phyloP scores from a whole-genome alignment of 30 jellyfish, hydroid and myxozoan genomes.

The Hydra vulgaris region DNA sequence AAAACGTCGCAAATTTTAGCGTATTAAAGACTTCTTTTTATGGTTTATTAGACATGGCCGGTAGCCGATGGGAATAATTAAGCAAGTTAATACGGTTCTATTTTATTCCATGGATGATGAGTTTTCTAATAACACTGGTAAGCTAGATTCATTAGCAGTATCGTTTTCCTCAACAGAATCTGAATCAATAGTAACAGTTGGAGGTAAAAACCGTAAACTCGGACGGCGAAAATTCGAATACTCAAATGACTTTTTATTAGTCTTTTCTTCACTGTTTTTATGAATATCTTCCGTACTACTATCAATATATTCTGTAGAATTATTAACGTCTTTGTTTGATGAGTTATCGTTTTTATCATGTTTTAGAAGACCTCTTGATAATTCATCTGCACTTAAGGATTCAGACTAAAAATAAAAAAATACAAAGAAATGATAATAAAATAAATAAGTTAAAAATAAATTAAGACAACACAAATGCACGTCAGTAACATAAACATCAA shows the following conservation, averaged over 20 bases:
- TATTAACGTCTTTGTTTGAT: neutral
- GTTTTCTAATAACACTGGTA: neutral
- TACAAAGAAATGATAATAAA: too few species aligned
- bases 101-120: neutral
- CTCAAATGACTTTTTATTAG: neutral
- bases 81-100: neutral
- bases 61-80: neutral
- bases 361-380: constrained; percentile 9
- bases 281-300: neutral
- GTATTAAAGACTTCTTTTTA: too few species aligned
- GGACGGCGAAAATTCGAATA: constrained; percentile 17
- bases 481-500: too few species aligned
- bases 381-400: neutral
- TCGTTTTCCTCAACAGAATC: neutral
- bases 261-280: neutral
- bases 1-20: too few species aligned
- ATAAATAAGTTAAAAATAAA: too few species aligned
- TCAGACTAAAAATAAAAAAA: constrained; percentile 7
- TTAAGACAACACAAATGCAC: too few species aligned
- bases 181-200: constrained; percentile 8
- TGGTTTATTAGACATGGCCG: too few species aligned
- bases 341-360: neutral
- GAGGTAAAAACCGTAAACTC: constrained; percentile 22
- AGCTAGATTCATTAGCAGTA: neutral
- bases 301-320: too few species aligned